Percentiles rank a stretch among this genome's conserved stretches.
These are phyloP conservation scores for Gymnothorax reevesii DNA, from an alignment of 2,797 vertebrate species.

Conservation along the genomic window DNA sequence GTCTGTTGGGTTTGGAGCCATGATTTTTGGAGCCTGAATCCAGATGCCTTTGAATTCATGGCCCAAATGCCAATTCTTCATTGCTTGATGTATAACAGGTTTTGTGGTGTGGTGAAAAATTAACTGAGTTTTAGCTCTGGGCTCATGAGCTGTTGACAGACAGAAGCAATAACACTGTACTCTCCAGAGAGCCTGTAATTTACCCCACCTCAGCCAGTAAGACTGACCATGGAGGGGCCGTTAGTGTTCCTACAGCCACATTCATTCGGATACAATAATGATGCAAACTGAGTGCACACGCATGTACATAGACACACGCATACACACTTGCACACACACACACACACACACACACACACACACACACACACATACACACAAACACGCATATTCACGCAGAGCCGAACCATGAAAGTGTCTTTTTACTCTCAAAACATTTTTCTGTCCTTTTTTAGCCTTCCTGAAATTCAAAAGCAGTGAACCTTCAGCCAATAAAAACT, in stretches of 20 bases:
- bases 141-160: background rate
- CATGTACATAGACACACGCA: background rate
- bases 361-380: background rate
- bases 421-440: conserved; percentile 12
- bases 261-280: background rate
- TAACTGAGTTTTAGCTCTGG: background rate
- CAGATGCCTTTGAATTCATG: background rate
- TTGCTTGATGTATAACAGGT: background rate
- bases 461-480: background rate
- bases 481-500: background rate
- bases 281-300: background rate
- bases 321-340: background rate
- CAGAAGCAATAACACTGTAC: background rate
- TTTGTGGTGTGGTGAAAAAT: background rate
- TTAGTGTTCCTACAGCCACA: background rate
- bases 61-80: background rate
- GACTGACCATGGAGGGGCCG: background rate
- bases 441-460: background rate
- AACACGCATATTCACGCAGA: background rate
- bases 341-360: background rate
- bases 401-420: background rate
- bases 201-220: background rate
- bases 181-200: background rate
- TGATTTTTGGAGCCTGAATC: too few species aligned
- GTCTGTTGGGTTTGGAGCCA: too few species aligned